phyloP scores from a whole-genome alignment of 2,113 vertebrate species.

The Damaliscus lunatus region DNA sequence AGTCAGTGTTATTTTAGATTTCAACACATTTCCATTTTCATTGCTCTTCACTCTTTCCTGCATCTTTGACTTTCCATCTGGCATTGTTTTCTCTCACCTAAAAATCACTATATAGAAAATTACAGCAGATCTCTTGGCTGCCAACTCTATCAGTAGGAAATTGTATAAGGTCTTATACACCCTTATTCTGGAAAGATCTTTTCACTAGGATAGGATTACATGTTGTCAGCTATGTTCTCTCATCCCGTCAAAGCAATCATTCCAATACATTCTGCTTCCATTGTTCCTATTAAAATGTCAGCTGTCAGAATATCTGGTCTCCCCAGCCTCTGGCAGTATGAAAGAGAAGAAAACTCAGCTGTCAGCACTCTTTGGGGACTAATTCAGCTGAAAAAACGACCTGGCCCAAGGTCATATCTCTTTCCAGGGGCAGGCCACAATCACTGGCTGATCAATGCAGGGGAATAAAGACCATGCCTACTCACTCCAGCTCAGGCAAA shows the following conservation, averaged over 20 bases:
- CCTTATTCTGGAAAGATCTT: not conserved
- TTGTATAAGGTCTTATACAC: not conserved
- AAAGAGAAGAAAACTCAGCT: not conserved
- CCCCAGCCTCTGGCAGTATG: fast-evolving
- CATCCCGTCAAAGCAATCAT: not conserved
- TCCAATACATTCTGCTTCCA: not conserved
- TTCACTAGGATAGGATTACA: not conserved
- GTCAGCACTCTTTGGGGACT: not conserved
- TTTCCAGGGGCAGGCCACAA: not conserved
- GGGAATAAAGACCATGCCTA: not conserved
- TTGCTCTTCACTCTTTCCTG: not conserved
- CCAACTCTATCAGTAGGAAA: not conserved
- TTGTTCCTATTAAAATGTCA: not conserved
- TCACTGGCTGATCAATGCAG: fast-evolving
- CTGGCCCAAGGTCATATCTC: not conserved
- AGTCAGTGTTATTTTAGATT: not conserved
- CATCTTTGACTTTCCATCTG: not conserved
- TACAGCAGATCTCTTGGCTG: not conserved
- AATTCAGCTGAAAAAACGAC: not conserved
- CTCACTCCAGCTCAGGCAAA: not conserved
- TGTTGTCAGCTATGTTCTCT: not conserved
- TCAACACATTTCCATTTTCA: not conserved
- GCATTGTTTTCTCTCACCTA: not conserved
- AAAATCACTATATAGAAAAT: not conserved
- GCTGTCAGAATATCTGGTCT: not conserved